A percentile compares a stretch with the other conserved stretches of the same genome.
Conservation (phyloP, 2,113 vertebrate genomes). For the Zootoca vivipara region DNA sequence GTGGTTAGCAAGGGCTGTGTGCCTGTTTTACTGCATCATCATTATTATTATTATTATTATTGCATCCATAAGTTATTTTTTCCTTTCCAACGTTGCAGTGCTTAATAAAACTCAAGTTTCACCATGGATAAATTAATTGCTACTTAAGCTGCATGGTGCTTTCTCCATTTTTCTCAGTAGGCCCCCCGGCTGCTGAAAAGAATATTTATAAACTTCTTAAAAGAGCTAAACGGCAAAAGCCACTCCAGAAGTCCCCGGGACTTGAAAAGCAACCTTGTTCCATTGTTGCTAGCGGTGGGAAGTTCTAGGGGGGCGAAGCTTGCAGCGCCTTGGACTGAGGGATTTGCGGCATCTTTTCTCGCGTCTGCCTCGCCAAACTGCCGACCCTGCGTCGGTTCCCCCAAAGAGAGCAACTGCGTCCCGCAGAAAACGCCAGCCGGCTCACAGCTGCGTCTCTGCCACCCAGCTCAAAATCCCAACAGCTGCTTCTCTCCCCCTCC, state of each 20-base stretch:
- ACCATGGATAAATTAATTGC: slow-evolving; percentile 44
- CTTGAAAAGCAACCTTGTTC: background rate
- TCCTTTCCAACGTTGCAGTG: slow-evolving; percentile 24
- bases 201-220: slow-evolving; percentile 7
- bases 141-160: slow-evolving; percentile 30
- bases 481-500: background rate
- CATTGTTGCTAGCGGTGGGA: fast-evolving
- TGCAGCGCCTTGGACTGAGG: background rate
- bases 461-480: background rate
- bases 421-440: background rate
- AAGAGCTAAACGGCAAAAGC: slow-evolving; percentile 9
- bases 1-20: slow-evolving; percentile 54
- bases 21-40: slow-evolving; percentile 13
- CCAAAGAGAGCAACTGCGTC: background rate
- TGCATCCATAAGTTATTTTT: slow-evolving; percentile 41
- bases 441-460: background rate
- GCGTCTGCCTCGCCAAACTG: background rate
- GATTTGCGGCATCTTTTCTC: background rate
- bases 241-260: background rate
- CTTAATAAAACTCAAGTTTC: slow-evolving; percentile 47
- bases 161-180: slow-evolving; percentile 5
- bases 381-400: background rate
- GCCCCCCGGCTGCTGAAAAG: slow-evolving; percentile 13
- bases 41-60: background rate
- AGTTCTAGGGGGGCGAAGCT: background rate